Evolutionary conservation across 2,797 vertebrate species (phyloP), one percentile per base, ranked within the genome.

Genomic region (Austrolebias charrua): DNA sequence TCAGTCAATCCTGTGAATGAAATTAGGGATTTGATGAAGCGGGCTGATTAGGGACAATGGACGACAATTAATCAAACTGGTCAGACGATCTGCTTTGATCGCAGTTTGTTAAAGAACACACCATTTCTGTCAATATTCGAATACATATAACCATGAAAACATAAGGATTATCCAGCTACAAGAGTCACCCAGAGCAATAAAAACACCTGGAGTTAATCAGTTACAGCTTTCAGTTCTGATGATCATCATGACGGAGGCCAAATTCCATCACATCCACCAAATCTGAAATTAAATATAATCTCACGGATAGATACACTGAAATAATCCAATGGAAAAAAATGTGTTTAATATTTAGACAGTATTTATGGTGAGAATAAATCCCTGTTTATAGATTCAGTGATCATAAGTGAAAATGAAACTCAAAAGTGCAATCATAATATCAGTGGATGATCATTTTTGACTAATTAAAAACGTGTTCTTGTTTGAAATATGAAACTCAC

Each of bases 321-420:
- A 24, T 24, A 24, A 24, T 24, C 24, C 24, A 24, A 24, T 24
- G 24, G 24, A 24, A 24, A n/a, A n/a, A n/a, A n/a, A n/a, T n/a
- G n/a, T n/a, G n/a, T n/a, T n/a, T n/a, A n/a, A n/a, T n/a, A n/a
- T n/a, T n/a, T n/a, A n/a, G n/a, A n/a, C n/a, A n/a, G n/a, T n/a
- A n/a, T n/a, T n/a, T n/a, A n/a, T n/a, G n/a, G n/a, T n/a, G n/a
- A 20, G 8, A 14, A 16, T 14, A 13, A 2, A 38, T 35, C 31
- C 19, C 33, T 38, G 18, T 12, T 9, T 8, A 1, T 40, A 4
- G 13, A 15, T 20, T 13, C 20, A 52, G 28, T 43, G 9, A 42
- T 31, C 13, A 33, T 15, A 9, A 55, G 19, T 60, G 33, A 56
- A 62, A 69, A 16, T 63, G 43, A 47, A 52, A 44, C 20, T 24